A percentile compares a stretch with the other conserved stretches of the same genome.
Evolutionary conservation across 2,888 invertebrate species (phyloP).

Genomic region (Spicauda simplicius): DNA sequence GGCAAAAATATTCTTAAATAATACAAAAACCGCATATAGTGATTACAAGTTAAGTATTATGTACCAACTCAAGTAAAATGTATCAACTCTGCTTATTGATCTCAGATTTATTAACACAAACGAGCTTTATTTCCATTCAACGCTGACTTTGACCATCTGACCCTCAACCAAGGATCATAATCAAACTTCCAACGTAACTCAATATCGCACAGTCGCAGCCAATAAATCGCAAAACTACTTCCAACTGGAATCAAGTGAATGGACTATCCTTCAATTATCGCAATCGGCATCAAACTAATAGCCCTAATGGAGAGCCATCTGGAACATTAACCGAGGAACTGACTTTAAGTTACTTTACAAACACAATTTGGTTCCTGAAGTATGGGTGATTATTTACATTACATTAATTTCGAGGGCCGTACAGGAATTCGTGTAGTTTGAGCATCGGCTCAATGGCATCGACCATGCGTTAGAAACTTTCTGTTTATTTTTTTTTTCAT

Average conservation of each 20-base stretch:
- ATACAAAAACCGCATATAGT: too few species aligned
- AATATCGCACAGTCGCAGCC: slow-evolving; percentile 4
- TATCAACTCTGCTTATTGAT: too few species aligned
- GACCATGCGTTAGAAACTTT: too few species aligned
- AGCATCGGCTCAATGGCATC: too few species aligned
- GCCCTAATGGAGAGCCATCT: slow-evolving; percentile 33
- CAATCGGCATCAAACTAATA: slow-evolving; percentile 33
- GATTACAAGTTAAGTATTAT: too few species aligned
- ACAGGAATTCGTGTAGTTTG: background rate
- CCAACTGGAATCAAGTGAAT: slow-evolving; percentile 31
- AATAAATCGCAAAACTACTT: slow-evolving; percentile 33
- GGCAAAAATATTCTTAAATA: too few species aligned
- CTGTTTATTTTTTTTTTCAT: too few species aligned
- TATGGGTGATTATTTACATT: background rate
- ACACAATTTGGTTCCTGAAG: background rate
- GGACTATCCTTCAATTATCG: slow-evolving; percentile 36
- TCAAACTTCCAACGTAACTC: slow-evolving; percentile 6
- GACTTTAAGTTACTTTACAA: slow-evolving; percentile 15
- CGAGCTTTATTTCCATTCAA: too few species aligned
- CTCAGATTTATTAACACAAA: too few species aligned
- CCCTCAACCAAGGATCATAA: background rate
- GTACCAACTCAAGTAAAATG: too few species aligned
- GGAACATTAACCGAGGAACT: slow-evolving; percentile 9
- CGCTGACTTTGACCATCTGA: too few species aligned
- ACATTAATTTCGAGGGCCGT: background rate